These are phyloP conservation scores for Heloderma charlesbogerti DNA, from an alignment of 2,113 vertebrate species.

Conservation along the genomic window DNA sequence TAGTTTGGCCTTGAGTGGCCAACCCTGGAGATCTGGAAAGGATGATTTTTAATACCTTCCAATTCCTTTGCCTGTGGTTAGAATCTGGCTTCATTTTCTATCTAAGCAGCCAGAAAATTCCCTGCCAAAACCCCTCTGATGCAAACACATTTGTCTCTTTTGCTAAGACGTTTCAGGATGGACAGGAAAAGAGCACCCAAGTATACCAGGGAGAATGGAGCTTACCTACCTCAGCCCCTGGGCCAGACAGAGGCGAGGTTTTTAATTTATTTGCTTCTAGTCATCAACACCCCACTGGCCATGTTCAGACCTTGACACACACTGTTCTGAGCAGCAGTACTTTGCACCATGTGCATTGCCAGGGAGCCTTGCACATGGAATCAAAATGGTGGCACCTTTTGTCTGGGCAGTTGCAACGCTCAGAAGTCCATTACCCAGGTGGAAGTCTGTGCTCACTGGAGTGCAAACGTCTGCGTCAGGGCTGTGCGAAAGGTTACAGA, in stretches of 20 bases:
- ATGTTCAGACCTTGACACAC: not conserved
- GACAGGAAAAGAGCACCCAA: accelerated
- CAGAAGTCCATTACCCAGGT: not conserved
- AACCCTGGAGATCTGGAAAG: not conserved
- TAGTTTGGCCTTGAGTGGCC: not conserved
- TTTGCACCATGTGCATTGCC: accelerated
- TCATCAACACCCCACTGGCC: not conserved
- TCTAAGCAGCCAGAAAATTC: accelerated
- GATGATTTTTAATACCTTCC: not conserved
- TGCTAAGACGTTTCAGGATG: not conserved
- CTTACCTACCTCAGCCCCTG: accelerated
- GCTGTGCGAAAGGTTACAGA: not conserved
- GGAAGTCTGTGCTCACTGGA: not conserved
- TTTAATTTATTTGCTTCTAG: not conserved
- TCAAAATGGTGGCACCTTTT: accelerated
- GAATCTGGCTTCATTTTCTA: too few relatives aligned
- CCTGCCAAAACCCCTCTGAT: accelerated
- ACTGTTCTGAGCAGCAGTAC: not conserved
- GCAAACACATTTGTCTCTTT: accelerated
- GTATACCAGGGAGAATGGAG: accelerated
- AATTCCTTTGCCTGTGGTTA: not conserved
- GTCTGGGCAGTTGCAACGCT: accelerated
- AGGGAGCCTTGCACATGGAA: accelerated
- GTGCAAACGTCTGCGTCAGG: not conserved
- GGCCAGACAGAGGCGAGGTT: accelerated